These are phyloP conservation scores for Calliopum simillimum DNA, from an alignment of 2,888 invertebrate genomes.

Conservation along the genomic window DNA sequence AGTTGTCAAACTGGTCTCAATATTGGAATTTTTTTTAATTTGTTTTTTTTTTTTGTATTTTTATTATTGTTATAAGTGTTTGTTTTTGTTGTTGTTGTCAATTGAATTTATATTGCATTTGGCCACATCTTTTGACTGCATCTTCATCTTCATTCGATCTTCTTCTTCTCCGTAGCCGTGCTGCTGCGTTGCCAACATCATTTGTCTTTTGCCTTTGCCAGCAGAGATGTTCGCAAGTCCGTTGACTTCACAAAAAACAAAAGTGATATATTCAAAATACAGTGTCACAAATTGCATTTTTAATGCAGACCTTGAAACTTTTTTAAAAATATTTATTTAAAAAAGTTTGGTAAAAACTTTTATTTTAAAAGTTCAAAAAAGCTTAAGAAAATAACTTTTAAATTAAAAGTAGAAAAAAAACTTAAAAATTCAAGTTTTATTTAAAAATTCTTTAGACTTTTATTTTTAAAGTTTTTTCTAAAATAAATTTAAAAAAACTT, in stretches of 20 bases:
- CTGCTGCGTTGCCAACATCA: not conserved
- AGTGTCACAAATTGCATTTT: not conserved
- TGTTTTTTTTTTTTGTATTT: not conserved
- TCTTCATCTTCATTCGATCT: slow-evolving; percentile 2
- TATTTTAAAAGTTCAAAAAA: too few relatives aligned
- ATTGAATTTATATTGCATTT: slow-evolving; percentile 46
- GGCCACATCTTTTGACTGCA: not conserved
- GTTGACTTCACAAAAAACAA: slow-evolving; percentile 25
- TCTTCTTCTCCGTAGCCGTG: not conserved
- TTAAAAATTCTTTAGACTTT: too few relatives aligned
- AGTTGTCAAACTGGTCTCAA: slow-evolving; percentile 58
- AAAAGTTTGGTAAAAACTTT: too few relatives aligned
- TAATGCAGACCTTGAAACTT: too few relatives aligned
- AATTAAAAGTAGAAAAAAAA: too few relatives aligned
- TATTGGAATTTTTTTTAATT: too few relatives aligned
- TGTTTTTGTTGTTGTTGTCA: slow-evolving; percentile 47
- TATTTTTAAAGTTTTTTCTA: too few relatives aligned
- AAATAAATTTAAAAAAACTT: too few relatives aligned
- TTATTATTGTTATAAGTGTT: slow-evolving; percentile 50
- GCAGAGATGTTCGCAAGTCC: not conserved
- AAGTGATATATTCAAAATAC: slow-evolving; percentile 1
- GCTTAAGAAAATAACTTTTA: too few relatives aligned
- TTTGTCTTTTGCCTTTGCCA: not conserved
- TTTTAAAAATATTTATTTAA: too few relatives aligned
- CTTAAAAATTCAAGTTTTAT: too few relatives aligned